A percentile compares a stretch with the other conserved stretches of the same genome.
phyloP scores from a whole-genome alignment of 2,113 vertebrate genomes.

The Emydocephalus ijimae region DNA sequence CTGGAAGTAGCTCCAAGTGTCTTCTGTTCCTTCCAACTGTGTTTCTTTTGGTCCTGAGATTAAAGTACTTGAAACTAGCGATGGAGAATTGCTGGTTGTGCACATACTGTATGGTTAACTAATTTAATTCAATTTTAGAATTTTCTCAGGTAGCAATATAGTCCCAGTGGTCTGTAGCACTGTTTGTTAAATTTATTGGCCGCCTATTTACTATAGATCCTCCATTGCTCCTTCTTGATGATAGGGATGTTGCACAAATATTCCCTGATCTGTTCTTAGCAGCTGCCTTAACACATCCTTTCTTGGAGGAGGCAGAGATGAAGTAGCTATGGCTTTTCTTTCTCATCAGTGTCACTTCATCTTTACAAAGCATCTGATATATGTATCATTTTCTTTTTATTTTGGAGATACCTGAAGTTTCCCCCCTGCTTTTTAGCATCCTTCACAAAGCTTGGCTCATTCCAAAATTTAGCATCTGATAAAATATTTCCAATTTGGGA shows the following conservation, averaged over 20 bases:
- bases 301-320: background rate
- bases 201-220: background rate
- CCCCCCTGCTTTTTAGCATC: background rate
- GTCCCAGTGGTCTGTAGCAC: background rate
- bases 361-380: background rate
- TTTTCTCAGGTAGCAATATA: background rate
- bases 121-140: background rate
- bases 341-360: background rate
- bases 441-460: background rate
- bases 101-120: background rate
- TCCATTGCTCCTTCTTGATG: background rate
- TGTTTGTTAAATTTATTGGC: background rate
- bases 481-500: background rate
- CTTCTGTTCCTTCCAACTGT: background rate
- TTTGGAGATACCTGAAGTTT: background rate
- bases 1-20: background rate
- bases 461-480: background rate
- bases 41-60: background rate
- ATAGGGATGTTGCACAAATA: background rate
- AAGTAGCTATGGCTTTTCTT: background rate
- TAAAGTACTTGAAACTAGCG: background rate
- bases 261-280: background rate
- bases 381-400: background rate
- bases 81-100: background rate
- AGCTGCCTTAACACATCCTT: background rate